These are phyloP conservation scores for Drosophila prostipennis DNA, from an alignment of 2,888 invertebrate species.

Conservation along the genomic window DNA sequence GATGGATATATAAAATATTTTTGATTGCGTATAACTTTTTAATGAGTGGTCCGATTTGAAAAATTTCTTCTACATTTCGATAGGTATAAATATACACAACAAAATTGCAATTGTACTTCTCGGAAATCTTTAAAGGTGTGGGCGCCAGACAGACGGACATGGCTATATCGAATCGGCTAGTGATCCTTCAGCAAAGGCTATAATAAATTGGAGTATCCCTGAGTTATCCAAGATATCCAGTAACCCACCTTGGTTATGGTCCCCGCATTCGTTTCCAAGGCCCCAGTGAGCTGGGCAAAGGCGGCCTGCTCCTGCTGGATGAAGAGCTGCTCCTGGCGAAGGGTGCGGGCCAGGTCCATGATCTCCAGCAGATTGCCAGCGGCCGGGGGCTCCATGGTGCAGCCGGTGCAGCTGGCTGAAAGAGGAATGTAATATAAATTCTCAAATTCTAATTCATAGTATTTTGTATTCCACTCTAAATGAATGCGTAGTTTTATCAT, in stretches of 20 bases:
- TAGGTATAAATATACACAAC: no score
- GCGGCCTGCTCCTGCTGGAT: constrained; percentile 93
- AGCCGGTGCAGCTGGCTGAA: constrained; percentile 39
- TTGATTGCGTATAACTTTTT: no score
- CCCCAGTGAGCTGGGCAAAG: constrained; percentile 90
- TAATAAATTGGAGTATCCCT: no score
- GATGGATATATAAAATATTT: no score
- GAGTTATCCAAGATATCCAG: not conserved
- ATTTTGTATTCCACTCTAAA: not conserved
- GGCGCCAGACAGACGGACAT: no score
- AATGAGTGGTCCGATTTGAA: no score
- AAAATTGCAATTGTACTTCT: no score
- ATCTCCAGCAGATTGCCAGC: constrained; percentile 84
- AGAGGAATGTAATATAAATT: not conserved
- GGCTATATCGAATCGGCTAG: no score
- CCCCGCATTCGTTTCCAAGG: constrained; percentile 86
- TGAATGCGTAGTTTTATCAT: not conserved
- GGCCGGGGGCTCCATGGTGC: constrained; percentile 81
- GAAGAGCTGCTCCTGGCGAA: constrained; percentile 90
- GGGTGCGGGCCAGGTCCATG: constrained; percentile 84
- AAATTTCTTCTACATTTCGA: no score
- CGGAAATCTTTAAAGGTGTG: no score
- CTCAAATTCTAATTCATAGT: not conserved
- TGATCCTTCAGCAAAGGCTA: no score
- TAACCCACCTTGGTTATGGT: constrained; percentile 85